Conservation (phyloP, 1,140 invertebrate species). For the Temnothorax longispinosus region DNA sequence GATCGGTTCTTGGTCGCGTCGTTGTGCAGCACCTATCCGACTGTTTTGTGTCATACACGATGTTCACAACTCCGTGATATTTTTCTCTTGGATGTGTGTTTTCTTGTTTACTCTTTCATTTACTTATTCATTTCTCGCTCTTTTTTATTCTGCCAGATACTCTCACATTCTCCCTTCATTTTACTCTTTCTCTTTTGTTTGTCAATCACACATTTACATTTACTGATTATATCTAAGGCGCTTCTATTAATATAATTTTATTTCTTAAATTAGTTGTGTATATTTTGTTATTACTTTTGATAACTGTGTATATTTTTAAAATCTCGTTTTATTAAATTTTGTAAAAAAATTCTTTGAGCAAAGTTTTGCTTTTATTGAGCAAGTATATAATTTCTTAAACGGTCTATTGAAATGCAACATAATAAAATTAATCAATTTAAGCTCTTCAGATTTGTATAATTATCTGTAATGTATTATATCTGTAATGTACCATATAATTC, state of each 20-base stretch:
- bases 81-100: not conserved
- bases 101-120: not conserved
- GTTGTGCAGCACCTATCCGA: conserved; percentile 12
- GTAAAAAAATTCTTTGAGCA: not conserved
- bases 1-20: conserved; percentile 31
- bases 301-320: not conserved
- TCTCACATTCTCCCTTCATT: not conserved
- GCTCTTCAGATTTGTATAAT: not conserved
- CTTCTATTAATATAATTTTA: not conserved
- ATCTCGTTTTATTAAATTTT: not conserved
- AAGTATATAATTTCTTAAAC: not conserved
- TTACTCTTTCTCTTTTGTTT: not conserved
- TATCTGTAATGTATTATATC: not conserved
- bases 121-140: not conserved
- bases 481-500: not conserved
- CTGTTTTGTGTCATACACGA: not conserved
- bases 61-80: not conserved
- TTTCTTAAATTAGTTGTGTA: not conserved
- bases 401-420: not conserved
- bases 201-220: not conserved
- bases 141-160: not conserved
- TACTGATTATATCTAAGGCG: not conserved
- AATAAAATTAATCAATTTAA: not conserved
- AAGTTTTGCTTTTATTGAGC: not conserved
- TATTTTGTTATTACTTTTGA: not conserved